A percentile compares a stretch with the other conserved stretches of the same genome.
Evolutionary conservation across 2,797 vertebrate genomes (phyloP).

Genomic region (Distichodus sexfasciatus): DNA sequence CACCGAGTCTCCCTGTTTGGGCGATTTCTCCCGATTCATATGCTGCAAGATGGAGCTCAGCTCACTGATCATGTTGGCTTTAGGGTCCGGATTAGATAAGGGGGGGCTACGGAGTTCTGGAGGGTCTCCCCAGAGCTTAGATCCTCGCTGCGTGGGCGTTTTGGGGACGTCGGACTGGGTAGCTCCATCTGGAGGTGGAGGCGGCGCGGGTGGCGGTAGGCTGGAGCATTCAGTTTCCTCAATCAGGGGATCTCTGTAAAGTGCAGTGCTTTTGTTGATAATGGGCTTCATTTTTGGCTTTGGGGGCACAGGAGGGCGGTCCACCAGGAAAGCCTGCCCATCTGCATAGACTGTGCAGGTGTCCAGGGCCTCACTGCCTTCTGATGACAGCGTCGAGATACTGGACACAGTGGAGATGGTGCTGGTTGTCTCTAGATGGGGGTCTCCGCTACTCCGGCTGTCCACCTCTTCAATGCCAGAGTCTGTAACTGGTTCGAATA

Average conservation of each 20-base stretch:
- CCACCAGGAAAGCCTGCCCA: slow-evolving; percentile 87
- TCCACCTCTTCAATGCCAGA: slow-evolving; percentile 94
- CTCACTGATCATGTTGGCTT: slow-evolving; percentile 94
- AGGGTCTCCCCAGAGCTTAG: slow-evolving; percentile 91
- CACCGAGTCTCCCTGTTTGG: slow-evolving; percentile 84
- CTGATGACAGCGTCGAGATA: slow-evolving; percentile 94
- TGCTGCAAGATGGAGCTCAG: slow-evolving; percentile 96
- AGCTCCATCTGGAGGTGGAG: slow-evolving; percentile 75
- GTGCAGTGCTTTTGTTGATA: slow-evolving; percentile 88
- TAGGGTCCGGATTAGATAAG: slow-evolving; percentile 81
- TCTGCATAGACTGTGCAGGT: slow-evolving; percentile 90
- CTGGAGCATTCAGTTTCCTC: slow-evolving; percentile 87
- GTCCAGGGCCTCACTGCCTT: slow-evolving; percentile 88
- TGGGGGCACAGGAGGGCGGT: slow-evolving; percentile 94
- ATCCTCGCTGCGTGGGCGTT: slow-evolving; percentile 85
- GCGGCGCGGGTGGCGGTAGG: slow-evolving; percentile 79
- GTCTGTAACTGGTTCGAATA: slow-evolving; percentile 81
- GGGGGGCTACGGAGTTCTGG: slow-evolving; percentile 86
- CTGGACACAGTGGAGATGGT: slow-evolving; percentile 93
- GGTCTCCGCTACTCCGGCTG: slow-evolving; percentile 91
- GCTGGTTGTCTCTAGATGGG: slow-evolving; percentile 95
- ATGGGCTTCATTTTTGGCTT: slow-evolving; percentile 95
- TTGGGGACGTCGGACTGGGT: slow-evolving; percentile 75
- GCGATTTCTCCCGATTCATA: slow-evolving; percentile 89
- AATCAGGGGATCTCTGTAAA: slow-evolving; percentile 87